Conservation (phyloP, 2,888 invertebrate genomes). For the Drosophila recens region DNA sequence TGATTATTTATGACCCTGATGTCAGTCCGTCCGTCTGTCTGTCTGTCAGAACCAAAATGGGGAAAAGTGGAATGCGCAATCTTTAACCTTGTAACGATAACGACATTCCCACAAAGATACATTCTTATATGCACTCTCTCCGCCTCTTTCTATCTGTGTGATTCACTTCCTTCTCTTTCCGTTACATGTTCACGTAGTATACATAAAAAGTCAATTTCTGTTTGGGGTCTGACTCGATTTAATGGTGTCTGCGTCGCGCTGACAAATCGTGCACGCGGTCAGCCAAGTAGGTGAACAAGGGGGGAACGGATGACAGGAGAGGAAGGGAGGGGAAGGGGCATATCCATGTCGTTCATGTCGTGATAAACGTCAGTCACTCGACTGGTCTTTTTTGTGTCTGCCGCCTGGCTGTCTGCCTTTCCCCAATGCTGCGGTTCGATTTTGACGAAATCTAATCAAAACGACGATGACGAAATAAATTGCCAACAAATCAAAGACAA, state of each 20-base stretch:
- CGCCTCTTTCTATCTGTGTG: neutral
- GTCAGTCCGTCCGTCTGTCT: slow-evolving; percentile 6
- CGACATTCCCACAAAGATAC: slow-evolving; percentile 33
- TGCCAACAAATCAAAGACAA: slow-evolving; percentile 64
- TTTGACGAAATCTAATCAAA: slow-evolving; percentile 70
- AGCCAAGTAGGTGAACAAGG: slow-evolving; percentile 12
- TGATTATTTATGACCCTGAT: slow-evolving; percentile 60
- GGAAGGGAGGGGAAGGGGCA: neutral
- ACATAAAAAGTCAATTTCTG: slow-evolving; percentile 78
- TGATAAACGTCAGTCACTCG: slow-evolving; percentile 74
- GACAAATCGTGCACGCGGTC: slow-evolving; percentile 75
- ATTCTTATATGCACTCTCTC: slow-evolving; percentile 15
- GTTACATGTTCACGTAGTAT: slow-evolving; percentile 64
- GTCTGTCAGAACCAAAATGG: slow-evolving; percentile 1
- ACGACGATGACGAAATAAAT: slow-evolving; percentile 73
- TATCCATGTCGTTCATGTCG: slow-evolving; percentile 52
- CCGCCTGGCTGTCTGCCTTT: slow-evolving; percentile 11
- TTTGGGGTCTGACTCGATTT: slow-evolving; percentile 62
- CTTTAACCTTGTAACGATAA: slow-evolving; percentile 55
- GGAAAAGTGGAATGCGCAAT: slow-evolving; percentile 37
- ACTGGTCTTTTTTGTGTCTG: slow-evolving; percentile 7
- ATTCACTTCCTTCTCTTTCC: neutral
- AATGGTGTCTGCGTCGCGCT: slow-evolving; percentile 62
- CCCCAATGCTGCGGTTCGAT: slow-evolving; percentile 40
- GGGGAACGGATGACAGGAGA: neutral